phyloP scores from a whole-genome alignment of 35 echinoderm and acorn worm genomes.

The Apostichopus parvimensis region DNA sequence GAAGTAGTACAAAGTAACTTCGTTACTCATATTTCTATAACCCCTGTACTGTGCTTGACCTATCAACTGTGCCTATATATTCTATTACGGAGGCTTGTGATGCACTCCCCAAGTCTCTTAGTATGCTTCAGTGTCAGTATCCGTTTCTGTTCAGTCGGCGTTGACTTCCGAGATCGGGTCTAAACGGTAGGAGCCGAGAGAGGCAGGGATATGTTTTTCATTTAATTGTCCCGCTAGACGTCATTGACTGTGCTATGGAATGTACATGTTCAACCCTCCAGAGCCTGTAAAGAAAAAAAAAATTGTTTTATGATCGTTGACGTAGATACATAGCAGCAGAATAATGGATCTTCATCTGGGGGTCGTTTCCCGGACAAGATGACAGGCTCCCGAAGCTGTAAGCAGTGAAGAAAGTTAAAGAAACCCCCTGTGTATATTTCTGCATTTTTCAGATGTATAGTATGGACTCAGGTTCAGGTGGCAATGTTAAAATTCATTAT shows the following conservation, averaged over 20 bases:
- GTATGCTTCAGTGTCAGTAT: no score
- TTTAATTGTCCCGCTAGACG: constrained; percentile 26
- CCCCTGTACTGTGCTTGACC: no score
- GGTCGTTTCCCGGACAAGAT: background rate
- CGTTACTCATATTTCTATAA: no score
- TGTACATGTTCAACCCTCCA: constrained; percentile 19
- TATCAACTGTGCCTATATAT: no score
- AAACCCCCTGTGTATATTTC: no score
- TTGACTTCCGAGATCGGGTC: background rate
- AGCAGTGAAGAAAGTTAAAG: background rate
- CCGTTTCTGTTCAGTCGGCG: background rate
- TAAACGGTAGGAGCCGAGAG: background rate
- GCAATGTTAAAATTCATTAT: no score
- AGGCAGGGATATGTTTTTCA: background rate
- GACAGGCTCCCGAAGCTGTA: background rate
- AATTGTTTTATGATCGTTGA: background rate
- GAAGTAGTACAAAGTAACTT: no score
- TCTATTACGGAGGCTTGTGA: no score
- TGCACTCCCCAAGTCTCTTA: no score
- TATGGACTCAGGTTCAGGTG: no score
- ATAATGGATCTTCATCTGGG: background rate
- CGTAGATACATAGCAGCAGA: constrained; percentile 2
- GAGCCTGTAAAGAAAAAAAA: background rate
- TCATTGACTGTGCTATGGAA: constrained; percentile 43
- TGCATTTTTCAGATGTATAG: no score